Conservation (phyloP, 1,140 invertebrate genomes). For the Brachionus rubens region DNA sequence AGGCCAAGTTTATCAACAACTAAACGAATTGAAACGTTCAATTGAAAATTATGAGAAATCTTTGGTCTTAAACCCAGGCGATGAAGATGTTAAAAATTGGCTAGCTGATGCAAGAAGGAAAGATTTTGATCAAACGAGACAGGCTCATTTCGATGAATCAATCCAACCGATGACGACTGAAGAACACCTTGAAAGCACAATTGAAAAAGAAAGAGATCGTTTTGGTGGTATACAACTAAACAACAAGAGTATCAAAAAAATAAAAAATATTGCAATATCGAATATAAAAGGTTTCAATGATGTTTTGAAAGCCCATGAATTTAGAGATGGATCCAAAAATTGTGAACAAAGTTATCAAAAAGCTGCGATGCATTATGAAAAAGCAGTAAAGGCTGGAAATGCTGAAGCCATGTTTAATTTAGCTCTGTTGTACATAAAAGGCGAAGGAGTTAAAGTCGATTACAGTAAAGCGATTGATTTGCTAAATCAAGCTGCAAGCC, state of each 20-base stretch:
- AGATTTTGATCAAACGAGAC: neutral
- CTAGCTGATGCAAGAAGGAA: neutral
- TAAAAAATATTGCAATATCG: neutral
- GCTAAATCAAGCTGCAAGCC: neutral
- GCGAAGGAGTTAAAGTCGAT: neutral
- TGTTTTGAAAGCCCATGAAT: neutral
- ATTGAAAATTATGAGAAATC: neutral
- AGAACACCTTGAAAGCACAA: too few relatives aligned
- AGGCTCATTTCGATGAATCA: too few relatives aligned
- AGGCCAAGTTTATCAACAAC: neutral
- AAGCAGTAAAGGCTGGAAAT: neutral
- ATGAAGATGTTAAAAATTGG: neutral
- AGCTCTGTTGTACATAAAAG: neutral
- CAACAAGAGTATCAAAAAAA: too few relatives aligned
- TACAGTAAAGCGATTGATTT: neutral
- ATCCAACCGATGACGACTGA: too few relatives aligned
- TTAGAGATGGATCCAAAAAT: neutral
- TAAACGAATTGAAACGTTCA: neutral
- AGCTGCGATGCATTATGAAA: neutral
- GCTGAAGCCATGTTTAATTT: constrained; percentile 11
- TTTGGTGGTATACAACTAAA: too few relatives aligned
- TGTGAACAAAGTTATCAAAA: neutral
- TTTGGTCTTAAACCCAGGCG: neutral
- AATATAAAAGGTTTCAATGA: neutral
- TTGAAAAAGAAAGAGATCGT: too few relatives aligned